A percentile compares a stretch with the other conserved stretches of the same genome.
phyloP scores from a whole-genome alignment of 2,113 vertebrate species.

The Zosterops japonicus region DNA sequence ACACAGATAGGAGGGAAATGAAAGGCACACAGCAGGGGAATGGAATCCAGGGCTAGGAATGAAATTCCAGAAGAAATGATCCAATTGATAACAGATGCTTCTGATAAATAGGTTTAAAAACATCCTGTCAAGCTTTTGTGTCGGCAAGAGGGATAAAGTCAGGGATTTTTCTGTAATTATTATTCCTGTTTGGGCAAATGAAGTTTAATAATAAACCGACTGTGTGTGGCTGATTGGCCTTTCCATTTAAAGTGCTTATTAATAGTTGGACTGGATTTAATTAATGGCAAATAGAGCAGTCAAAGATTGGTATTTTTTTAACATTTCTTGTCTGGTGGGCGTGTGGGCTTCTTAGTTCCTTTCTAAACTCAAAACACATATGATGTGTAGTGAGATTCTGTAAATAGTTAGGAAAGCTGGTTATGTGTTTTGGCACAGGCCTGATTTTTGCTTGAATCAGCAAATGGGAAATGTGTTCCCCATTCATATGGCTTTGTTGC shows the following conservation, averaged over 20 bases:
- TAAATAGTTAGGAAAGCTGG: slow-evolving; percentile 38
- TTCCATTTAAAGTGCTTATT: neutral
- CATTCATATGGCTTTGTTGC: neutral
- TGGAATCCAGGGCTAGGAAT: slow-evolving; percentile 9
- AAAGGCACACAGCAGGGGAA: slow-evolving; percentile 10
- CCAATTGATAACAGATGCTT: slow-evolving; percentile 38
- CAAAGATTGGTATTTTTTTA: neutral
- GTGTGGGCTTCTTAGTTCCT: neutral
- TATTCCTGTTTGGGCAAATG: neutral
- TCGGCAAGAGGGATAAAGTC: neutral
- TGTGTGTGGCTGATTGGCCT: neutral
- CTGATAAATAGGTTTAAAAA: slow-evolving; percentile 54
- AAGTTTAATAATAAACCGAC: neutral
- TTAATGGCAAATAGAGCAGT: slow-evolving; percentile 6
- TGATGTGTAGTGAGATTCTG: neutral
- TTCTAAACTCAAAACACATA: slow-evolving; percentile 3
- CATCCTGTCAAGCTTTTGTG: slow-evolving; percentile 5
- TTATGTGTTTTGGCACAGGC: slow-evolving; percentile 33
- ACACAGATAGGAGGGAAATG: slow-evolving; percentile 12
- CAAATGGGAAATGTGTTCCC: slow-evolving; percentile 25
- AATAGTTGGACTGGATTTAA: slow-evolving; percentile 4
- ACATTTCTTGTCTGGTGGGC: neutral
- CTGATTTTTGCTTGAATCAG: slow-evolving; percentile 29
- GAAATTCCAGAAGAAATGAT: slow-evolving; percentile 40
- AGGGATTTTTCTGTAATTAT: neutral